Evolutionary conservation across 2,113 vertebrate genomes (phyloP).

Genomic region (Poicephalus meyeri): DNA sequence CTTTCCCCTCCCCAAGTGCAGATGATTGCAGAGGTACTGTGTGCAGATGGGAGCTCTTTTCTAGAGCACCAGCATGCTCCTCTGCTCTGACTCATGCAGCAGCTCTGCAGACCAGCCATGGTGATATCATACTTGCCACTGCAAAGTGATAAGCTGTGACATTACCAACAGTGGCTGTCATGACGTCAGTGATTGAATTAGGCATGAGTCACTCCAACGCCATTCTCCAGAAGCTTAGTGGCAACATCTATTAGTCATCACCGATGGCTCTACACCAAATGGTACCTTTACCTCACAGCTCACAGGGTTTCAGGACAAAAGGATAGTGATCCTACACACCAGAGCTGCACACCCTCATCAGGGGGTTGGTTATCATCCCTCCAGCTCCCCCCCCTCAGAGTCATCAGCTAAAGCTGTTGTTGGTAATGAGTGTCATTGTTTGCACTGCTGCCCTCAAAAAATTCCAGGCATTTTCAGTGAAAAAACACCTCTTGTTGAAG

Average conservation of each 20-base stretch:
- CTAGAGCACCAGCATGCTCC: conserved; percentile 26
- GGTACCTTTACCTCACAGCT: neutral
- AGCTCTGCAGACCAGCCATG: neutral
- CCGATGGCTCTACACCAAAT: conserved; percentile 8
- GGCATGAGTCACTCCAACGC: conserved; percentile 30
- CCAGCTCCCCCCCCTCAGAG: neutral
- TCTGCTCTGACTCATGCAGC: conserved; percentile 37
- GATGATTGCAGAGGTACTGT: conserved; percentile 58
- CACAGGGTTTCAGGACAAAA: neutral
- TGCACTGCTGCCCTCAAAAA: neutral
- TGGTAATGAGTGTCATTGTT: neutral
- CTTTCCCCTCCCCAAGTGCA: neutral
- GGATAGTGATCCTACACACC: neutral
- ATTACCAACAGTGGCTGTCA: conserved; percentile 51
- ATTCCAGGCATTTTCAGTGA: neutral
- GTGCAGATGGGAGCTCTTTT: conserved; percentile 22
- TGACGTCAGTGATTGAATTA: conserved; percentile 56
- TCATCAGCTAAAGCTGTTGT: neutral
- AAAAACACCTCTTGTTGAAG: neutral
- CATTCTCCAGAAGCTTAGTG: conserved; percentile 46
- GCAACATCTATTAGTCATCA: conserved; percentile 45
- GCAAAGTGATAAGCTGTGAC: conserved; percentile 53
- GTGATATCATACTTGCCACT: conserved; percentile 44
- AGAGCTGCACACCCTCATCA: neutral
- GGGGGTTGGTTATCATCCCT: neutral